Evolutionary conservation across 2,888 invertebrate genomes (phyloP).

Genomic region (Baccha elongata): DNA sequence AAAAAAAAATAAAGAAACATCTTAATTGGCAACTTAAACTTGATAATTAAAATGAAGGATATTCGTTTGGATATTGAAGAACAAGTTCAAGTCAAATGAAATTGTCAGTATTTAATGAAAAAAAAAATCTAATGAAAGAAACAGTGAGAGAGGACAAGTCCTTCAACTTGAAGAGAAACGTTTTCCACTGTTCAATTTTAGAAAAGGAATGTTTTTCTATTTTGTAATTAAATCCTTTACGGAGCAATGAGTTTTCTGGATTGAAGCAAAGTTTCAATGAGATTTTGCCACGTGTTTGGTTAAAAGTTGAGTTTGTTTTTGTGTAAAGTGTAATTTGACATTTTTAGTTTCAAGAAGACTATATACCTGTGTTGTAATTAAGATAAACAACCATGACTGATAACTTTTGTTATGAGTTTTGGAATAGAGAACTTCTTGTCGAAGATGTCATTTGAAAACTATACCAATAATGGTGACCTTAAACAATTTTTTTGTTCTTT

Average conservation of each 20-base stretch:
- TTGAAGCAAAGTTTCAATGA: neutral
- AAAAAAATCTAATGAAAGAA: constrained; percentile 22
- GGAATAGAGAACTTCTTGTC: too few species aligned
- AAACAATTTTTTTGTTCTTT: too few species aligned
- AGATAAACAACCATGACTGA: too few species aligned
- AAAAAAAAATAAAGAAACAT: constrained; percentile 21
- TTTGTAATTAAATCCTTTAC: constrained; percentile 34
- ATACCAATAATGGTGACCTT: too few species aligned
- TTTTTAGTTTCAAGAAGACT: neutral
- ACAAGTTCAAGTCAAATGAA: constrained; percentile 51
- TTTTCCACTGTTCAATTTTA: neutral
- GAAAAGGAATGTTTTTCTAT: neutral
- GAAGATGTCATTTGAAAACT: too few species aligned
- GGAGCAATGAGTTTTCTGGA: neutral
- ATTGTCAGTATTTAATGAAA: constrained; percentile 2
- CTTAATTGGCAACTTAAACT: constrained; percentile 64
- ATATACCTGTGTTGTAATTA: neutral
- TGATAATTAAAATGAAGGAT: constrained; percentile 71
- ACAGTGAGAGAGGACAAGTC: constrained; percentile 4
- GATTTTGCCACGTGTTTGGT: neutral
- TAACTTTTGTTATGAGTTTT: too few species aligned
- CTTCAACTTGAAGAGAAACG: constrained; percentile 9
- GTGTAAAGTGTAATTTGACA: neutral
- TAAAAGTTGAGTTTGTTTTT: neutral
- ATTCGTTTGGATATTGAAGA: constrained; percentile 34